Evolutionary conservation across 2,888 invertebrate genomes (phyloP), one percentile per base, ranked within the genome.

Genomic region (Drosophila anomalata): DNA sequence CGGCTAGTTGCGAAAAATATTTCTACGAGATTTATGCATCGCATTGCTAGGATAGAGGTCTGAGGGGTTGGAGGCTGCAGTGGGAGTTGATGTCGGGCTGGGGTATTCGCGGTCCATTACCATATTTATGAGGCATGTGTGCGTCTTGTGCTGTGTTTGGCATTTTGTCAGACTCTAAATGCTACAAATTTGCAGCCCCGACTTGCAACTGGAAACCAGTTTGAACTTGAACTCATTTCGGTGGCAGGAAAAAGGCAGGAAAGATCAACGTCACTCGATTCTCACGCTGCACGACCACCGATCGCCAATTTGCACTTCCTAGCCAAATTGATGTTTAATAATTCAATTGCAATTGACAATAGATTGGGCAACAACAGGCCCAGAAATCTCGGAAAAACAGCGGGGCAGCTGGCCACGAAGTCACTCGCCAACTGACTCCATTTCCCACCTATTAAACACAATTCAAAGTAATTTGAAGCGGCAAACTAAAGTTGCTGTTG

Each of bases 401-500:
- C 51, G 65, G 60, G 58, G 57, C 62, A 68, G 68, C 71, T 68
- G 70, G 58, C 62, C 76, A 66, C 65, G 61, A 53, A 57, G 53
- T 60, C 54, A 69, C 55, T 60, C 54, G 73, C 55, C 59, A 61
- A 63, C 78, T 78, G 87, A 68, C 82, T 82, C 82, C 83, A 77
- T 85, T 87, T 87, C 86, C 83, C 88, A 84, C 79, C 88, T 78
- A 87, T 84, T 84, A 87, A 84, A 69, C 88, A 76, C 83, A 86
- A 86, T 87, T 84, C 79, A 84, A 76, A 75, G 76, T 87, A 87
- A 85, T 86, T 87, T 81, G 54, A 83, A 86, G 70, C 76, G 65
- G 66, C 76, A 44, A 59, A 46, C 55, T 39, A 22, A 52, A 55
- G 46, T 46, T 63, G 62, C 48, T 66, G 55, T 59, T 65, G 58